Percentiles rank a stretch among this genome's conserved stretches.
These are phyloP conservation scores for Zeuzera pyrina DNA, from an alignment of 2,888 invertebrate species.

Conservation along the genomic window DNA sequence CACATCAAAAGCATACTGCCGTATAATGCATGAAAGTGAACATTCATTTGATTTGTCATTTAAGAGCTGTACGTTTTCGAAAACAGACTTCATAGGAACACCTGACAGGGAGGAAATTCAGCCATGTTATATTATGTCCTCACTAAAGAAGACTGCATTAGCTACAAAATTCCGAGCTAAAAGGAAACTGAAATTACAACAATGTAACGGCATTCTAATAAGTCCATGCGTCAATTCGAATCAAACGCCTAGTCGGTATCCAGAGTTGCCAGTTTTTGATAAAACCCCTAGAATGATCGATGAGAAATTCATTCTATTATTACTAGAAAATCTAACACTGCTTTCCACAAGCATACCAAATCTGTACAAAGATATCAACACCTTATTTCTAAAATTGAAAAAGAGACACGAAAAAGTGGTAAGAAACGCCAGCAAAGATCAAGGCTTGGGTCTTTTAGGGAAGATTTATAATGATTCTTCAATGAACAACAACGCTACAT, in stretches of 20 bases:
- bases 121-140: conserved; percentile 36
- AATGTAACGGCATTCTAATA: neutral
- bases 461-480: conserved; percentile 40
- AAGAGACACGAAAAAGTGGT: conserved; percentile 37
- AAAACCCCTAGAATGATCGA: conserved; percentile 38
- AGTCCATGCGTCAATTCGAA: neutral
- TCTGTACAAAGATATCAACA: conserved; percentile 43
- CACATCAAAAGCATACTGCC: conserved; percentile 30
- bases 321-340: conserved; percentile 43
- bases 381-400: conserved; percentile 34
- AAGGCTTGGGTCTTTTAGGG: conserved; percentile 40
- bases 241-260: neutral
- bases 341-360: conserved; percentile 39
- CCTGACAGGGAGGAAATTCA: conserved; percentile 22
- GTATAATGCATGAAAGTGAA: conserved; percentile 22
- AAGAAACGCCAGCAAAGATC: conserved; percentile 23
- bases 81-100: conserved; percentile 12
- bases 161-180: conserved; percentile 19
- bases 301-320: conserved; percentile 45
- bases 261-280: conserved; percentile 26
- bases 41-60: conserved; percentile 26
- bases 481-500: too few relatives aligned
- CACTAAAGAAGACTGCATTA: conserved; percentile 26
- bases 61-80: conserved; percentile 24
- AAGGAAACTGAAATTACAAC: conserved; percentile 7